Conservation (phyloP, 2,888 invertebrate species). For the Seladonia tumulorum region DNA sequence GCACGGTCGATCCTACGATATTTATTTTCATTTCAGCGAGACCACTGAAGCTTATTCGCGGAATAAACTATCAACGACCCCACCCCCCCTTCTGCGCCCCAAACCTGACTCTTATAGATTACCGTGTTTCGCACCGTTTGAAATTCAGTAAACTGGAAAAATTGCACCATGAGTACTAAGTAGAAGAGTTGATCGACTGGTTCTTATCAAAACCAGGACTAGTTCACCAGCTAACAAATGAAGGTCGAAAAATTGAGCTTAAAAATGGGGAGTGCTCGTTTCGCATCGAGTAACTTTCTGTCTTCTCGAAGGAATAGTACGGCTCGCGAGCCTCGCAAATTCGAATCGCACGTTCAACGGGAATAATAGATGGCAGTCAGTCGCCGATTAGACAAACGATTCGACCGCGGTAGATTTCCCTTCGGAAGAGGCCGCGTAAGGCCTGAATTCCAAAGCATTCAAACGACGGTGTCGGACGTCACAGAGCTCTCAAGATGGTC, state of each 20-base stretch:
- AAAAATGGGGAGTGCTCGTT: neutral
- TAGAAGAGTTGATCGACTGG: neutral
- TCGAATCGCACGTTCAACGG: neutral
- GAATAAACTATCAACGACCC: constrained; percentile 23
- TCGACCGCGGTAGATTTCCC: constrained; percentile 3
- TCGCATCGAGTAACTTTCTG: neutral
- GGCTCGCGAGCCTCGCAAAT: neutral
- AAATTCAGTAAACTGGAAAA: neutral
- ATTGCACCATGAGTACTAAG: neutral
- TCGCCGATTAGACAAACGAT: constrained; percentile 20
- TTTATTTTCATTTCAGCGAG: constrained; percentile 18
- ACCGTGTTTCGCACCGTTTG: neutral
- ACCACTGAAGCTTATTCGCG: constrained; percentile 34
- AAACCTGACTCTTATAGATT: neutral
- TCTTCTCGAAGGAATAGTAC: neutral
- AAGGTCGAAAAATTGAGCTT: too few species aligned
- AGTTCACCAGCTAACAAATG: neutral
- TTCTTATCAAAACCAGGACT: too few species aligned
- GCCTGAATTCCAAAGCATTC: constrained; percentile 75
- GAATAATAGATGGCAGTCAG: neutral
- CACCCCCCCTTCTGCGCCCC: neutral
- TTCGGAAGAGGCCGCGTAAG: constrained; percentile 67
- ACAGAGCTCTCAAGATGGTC: neutral
- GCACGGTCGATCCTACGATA: constrained; percentile 1
- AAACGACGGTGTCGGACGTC: constrained; percentile 69